Evolutionary conservation across 2,113 vertebrate genomes (phyloP), one percentile per base, ranked within the genome.

Genomic region (Hyperopisus bebe): DNA sequence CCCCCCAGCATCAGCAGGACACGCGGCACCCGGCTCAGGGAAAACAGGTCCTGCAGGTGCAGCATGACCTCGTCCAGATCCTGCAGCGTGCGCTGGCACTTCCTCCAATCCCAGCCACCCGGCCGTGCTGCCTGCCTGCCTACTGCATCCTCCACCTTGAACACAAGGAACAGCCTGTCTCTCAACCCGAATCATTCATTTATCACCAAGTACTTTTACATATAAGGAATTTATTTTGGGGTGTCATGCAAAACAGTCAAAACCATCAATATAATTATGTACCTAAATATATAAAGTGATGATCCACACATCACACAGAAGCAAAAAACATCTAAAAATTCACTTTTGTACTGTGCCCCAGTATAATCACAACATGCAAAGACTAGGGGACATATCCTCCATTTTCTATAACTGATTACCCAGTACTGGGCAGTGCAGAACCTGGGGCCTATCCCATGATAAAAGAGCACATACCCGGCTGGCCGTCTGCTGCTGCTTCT

Each of bases 1-100:
- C 98, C 97, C 0, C 98, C 98, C 35, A 99, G 95, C 0, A 99
- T 93, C 83, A 99, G 95, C n/a, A 99, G 96, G 90, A 99, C 97
- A 0, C 97, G 95, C 10, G 98, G 98, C 21, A 99, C 97, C 24
- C 92, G 88, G 0, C 97, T 98, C 24, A 98, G 94, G 19, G 95
- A 96, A 90, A 99, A 99, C 15, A 99, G 94, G 19, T 93, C 92
- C 92, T 98, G 96, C 50, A 99, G 94, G 84, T 98, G 97, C 89
- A 95, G 93, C 88, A 99, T 92, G 77, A 99, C 89, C 21, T 95
- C 96, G 48, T 99, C 97, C 88, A 99, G 92, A 8, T 98, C 97
- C 50, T 91, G 93, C 70, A 99, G 92, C 0, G 96, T 92, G 92
- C 97, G 96, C 62, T 97, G 97, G 91, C 96, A 97, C 85, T 96